Base-by-base conservation (phyloP, 2,113 vertebrate species). In the Antechinus stuartii region DNA sequence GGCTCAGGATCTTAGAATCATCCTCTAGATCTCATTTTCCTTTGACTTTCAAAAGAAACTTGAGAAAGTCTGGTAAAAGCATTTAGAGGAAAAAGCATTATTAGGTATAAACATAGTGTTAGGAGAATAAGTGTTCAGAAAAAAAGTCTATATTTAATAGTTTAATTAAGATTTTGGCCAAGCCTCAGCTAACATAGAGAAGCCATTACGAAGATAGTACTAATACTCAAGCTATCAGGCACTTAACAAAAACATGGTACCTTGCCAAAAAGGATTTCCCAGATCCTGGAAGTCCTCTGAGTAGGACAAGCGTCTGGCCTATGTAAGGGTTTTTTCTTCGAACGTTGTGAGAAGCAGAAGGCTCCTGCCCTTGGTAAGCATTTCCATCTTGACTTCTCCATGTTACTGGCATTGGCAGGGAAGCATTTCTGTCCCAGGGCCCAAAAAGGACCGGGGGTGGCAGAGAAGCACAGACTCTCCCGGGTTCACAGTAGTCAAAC, bases 221-320 rank as follows among this genome's bases (percentile, higher is more conserved):
- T 55, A 93, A 91, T 49, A 30, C 91, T 93, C 35, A 92, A 54
- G 54, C 91, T 93, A 50, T 93, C 94, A 91, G 97, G 93, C 97
- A 97, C 24, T 95, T 68, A 97, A 97, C 56, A 97, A 94, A 96
- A 97, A 98, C 94, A 92, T 96, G 98, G 96, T 99, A 99, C 99
- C 99, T 99, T 98, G 99, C 99, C 98, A 99, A 97, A 94, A 99
- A 99, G 27, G 99, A 99, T 98, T 99, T 99, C 96, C 99, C 99
- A 96, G 99, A 99, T 98, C 99, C 99, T 0, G 99, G 99, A 96
- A 99, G 99, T 8, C 99, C 99, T 98, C 99, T 99, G 93, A 99
- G 99, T 97, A 99, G 98, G 97, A 99, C 98, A 76, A 99, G 99
- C 50, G 99, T 98, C 96, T 98, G 99, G 94, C 99, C 99, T 94